phyloP scores from a whole-genome alignment of 2,888 invertebrate genomes.

The Eudemis profundana region DNA sequence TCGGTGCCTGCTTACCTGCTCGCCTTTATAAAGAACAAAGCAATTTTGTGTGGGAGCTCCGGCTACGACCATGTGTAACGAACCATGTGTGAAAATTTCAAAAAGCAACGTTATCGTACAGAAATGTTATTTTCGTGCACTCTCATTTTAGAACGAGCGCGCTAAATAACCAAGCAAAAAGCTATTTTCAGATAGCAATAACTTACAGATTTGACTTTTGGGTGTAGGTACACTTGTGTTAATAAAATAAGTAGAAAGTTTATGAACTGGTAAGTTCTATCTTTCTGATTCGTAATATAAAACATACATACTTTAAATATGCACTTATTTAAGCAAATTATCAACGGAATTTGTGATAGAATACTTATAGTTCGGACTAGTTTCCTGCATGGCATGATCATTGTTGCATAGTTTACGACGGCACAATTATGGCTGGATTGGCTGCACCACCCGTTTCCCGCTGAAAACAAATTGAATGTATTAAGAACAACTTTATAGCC shows the following conservation, averaged over 20 bases:
- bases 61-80: conserved; percentile 37
- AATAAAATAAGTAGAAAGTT: no score
- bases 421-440: conserved; percentile 64
- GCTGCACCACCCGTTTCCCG: conserved; percentile 51
- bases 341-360: background rate
- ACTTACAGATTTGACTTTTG: background rate
- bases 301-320: background rate
- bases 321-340: conserved; percentile 5
- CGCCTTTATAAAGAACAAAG: conserved; percentile 41
- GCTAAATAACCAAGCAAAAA: no score
- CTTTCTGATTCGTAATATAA: no score
- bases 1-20: conserved; percentile 3
- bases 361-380: conserved; percentile 37
- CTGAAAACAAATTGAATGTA: conserved; percentile 77
- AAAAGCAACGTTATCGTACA: conserved; percentile 27
- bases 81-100: conserved; percentile 36
- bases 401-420: conserved; percentile 71
- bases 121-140: conserved; percentile 1
- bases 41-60: conserved; percentile 28
- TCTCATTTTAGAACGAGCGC: conserved; percentile 2
- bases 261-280: no score
- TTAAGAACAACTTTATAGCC: conserved; percentile 66
- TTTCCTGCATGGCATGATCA: conserved; percentile 54
- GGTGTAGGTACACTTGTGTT: background rate
- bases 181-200: background rate